These are phyloP conservation scores for Drosophila seguyi DNA, from an alignment of 1,140 invertebrate genomes.

Conservation along the genomic window DNA sequence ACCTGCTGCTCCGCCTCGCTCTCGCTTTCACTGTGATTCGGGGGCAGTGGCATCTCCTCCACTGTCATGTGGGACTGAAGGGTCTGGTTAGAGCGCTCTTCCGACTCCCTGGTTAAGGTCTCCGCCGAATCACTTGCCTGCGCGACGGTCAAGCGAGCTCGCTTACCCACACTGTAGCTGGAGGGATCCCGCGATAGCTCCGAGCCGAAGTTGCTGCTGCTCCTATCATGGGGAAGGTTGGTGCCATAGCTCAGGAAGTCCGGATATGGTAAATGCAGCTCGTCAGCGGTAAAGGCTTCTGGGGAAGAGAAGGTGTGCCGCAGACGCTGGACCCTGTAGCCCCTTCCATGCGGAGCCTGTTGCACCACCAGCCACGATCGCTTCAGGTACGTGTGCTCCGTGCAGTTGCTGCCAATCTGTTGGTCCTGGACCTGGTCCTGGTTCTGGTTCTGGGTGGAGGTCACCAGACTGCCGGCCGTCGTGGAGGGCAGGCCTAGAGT, in stretches of 20 bases:
- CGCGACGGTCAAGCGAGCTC: slow-evolving; percentile 42
- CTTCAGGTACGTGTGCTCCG: slow-evolving; percentile 79
- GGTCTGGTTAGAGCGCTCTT: slow-evolving; percentile 27
- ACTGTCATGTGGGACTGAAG: slow-evolving; percentile 37
- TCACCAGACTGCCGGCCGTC: slow-evolving; percentile 25
- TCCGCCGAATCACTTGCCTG: slow-evolving; percentile 36
- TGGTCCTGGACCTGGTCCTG: slow-evolving; percentile 25
- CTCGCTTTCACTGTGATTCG: slow-evolving; percentile 61
- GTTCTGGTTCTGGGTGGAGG: slow-evolving; percentile 27
- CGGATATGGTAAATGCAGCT: slow-evolving; percentile 65
- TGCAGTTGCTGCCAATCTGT: slow-evolving; percentile 66
- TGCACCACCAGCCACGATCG: slow-evolving; percentile 78
- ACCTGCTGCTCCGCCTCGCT: slow-evolving; percentile 72
- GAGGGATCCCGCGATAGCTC: slow-evolving; percentile 77
- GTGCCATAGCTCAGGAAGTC: slow-evolving; percentile 78
- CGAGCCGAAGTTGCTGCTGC: slow-evolving; percentile 79
- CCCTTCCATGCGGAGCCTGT: slow-evolving; percentile 34
- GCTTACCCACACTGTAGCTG: slow-evolving; percentile 61
- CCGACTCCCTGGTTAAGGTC: slow-evolving; percentile 18
- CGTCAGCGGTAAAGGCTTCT: slow-evolving; percentile 67
- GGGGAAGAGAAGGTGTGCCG: slow-evolving; percentile 82
- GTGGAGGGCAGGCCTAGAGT: slow-evolving; percentile 75
- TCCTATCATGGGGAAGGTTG: slow-evolving; percentile 76
- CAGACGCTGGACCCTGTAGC: slow-evolving; percentile 68
- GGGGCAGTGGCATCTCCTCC: slow-evolving; percentile 3